Evolutionary conservation across 1,140 invertebrate genomes (phyloP).

Genomic region (Drosophila sulfurigaster): DNA sequence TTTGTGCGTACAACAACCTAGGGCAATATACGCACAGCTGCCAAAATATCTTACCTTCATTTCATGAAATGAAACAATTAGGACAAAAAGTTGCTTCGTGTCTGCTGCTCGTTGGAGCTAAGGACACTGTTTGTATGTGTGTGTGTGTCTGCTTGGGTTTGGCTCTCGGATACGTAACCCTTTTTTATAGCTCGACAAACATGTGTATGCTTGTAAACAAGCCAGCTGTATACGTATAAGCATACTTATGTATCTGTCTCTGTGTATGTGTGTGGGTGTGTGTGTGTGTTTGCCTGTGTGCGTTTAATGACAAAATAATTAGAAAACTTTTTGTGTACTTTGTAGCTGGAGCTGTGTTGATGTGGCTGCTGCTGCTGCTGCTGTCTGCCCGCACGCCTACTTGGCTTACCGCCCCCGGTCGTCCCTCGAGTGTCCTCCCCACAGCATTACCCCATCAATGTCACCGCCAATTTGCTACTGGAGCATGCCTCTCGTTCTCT

Average conservation of each 20-base stretch:
- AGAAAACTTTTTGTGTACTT: conserved; percentile 84
- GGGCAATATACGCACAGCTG: conserved; percentile 82
- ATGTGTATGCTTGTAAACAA: conserved; percentile 81
- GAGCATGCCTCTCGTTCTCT: conserved; percentile 19
- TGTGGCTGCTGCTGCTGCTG: conserved; percentile 27
- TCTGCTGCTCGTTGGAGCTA: conserved; percentile 51
- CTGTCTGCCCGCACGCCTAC: conserved; percentile 30
- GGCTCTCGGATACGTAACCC: conserved; percentile 75
- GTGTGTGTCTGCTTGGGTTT: conserved; percentile 50
- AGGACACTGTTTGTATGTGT: conserved; percentile 48
- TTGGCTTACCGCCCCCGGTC: conserved; percentile 9
- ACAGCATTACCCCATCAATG: conserved; percentile 63
- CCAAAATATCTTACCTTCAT: conserved; percentile 82
- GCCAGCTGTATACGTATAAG: conserved; percentile 25
- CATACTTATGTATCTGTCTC: conserved; percentile 22
- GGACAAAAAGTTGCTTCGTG: conserved; percentile 80
- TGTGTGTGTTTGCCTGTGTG: conserved; percentile 57
- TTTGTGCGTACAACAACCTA: conserved; percentile 61
- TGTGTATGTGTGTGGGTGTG: conserved; percentile 23
- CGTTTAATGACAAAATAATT: conserved; percentile 84
- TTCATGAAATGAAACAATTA: conserved; percentile 83
- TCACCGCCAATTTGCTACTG: conserved; percentile 79
- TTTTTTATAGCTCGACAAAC: conserved; percentile 81
- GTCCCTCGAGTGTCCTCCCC: neutral
- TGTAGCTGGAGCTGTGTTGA: conserved; percentile 61